Evolutionary conservation across 2,888 invertebrate genomes (phyloP).

Genomic region (Drosophila multiciliata): DNA sequence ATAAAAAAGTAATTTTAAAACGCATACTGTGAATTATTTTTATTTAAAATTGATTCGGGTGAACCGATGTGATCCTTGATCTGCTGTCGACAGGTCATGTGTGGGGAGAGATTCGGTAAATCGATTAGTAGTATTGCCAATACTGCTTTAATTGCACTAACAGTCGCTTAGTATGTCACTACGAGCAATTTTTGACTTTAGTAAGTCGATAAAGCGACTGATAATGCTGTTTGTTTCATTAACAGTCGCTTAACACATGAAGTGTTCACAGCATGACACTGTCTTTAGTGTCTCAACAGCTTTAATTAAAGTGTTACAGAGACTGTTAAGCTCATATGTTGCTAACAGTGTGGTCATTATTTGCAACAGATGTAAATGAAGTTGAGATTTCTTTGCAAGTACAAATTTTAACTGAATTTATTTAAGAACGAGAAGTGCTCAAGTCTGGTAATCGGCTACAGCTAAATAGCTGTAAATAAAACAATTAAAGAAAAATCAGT

Average conservation of each 20-base stretch:
- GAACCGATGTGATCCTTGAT: no score
- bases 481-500: conserved; percentile 5
- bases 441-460: conserved; percentile 37
- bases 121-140: not conserved
- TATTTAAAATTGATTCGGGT: no score
- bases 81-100: no score
- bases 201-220: conserved; percentile 1
- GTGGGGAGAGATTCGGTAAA: no score
- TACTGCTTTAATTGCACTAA: not conserved
- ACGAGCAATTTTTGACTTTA: conserved; percentile 8
- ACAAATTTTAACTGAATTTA: conserved; percentile 51
- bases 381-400: conserved; percentile 59
- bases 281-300: not conserved
- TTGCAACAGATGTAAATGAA: conserved; percentile 6
- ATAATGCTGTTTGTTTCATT: conserved; percentile 1
- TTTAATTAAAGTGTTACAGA: conserved; percentile 5
- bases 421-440: conserved; percentile 52
- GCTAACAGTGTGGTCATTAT: conserved; percentile 12
- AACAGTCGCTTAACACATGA: no score
- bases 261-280: no score
- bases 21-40: no score
- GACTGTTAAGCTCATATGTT: not conserved
- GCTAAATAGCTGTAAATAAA: conserved; percentile 3
- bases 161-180: not conserved
- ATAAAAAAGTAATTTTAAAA: no score